Base-by-base conservation (phyloP, 2,113 vertebrate genomes). In the Shinisaurus crocodilurus region DNA sequence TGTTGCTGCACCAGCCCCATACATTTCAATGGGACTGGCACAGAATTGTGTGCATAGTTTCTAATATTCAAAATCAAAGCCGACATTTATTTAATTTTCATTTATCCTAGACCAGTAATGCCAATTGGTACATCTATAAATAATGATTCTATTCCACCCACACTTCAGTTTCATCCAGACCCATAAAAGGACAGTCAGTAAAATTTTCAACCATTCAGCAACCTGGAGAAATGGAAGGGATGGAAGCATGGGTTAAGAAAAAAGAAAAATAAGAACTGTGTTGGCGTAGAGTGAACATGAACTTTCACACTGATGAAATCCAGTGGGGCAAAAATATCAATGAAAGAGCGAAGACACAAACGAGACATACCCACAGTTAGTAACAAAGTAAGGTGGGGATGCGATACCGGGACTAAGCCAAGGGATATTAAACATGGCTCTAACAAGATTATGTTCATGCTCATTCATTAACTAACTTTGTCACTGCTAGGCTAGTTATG, bases 221-320 rank as follows among this genome's bases (percentile, higher is more conserved):
- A 92, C 95, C 95, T 87, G 67, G 75, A 90, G 82, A 93, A 74
- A 13, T 77, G 89, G 92, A 90, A 79, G 84, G 90, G 92, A 91
- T 89, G 92, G 74, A 94, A 96, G 97, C 96, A 2, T 29, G 91
- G 92, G 91, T 87, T 70, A 85, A 95, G 96, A 94, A 95, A 97
- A 89, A 79, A 80, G 2, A 82, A 89, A 83, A 74, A 96, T 34
- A 40, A 84, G 75, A 80, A 97, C 88, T 94, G 97, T 97, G 98
- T 96, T 98, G 98, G 98, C 98, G 97, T 97, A 96, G 96, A 96
- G 97, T 93, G 98, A 98, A 98, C 98, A 98, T 98, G 97, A 98
- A 98, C 98, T 97, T 97, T 93, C 96, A 96, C 89, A 43, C 67
- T 25, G 95, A 97, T 89, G 27, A 87, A 92, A 91, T 89, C 92